Evolutionary conservation across 2,797 vertebrate species (phyloP), one percentile per base, ranked within the genome.

Genomic region (Argya squamiceps): DNA sequence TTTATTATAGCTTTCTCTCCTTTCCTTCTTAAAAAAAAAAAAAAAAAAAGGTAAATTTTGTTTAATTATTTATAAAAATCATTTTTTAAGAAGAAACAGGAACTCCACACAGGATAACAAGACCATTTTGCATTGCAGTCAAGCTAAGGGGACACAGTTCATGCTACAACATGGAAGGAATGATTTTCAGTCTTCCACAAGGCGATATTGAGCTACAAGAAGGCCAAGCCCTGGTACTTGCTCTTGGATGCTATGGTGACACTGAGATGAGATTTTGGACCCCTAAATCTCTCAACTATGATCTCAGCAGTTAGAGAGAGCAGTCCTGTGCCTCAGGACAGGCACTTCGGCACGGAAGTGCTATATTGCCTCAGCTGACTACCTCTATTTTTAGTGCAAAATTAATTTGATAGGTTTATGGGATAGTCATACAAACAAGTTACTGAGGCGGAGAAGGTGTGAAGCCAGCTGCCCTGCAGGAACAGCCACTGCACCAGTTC

Each of bases 161-260:
- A 53, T 39, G 13, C 36, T 44, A 14, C 43, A 70, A 36, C 44
- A 24, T 37, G 1, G 4, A 56, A 74, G 14, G 32, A 67, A 21
- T 32, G 15, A 39, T 44, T 22, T 70, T 24, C 2, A 2, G 12
- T 27, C 15, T 75, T 11, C 26, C n/a, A 39, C 1, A 0, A 44
- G 46, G 15, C 37, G 58, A 18, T 14, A 39, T 20, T 29, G 55
- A 59, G 46, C 55, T 60, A 58, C 9, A 26, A 44, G n/a, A n/a
- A 62, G 30, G 21, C 22, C 34, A 87, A 32, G 32, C 2, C 2
- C 0, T 39, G 21, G 9, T 32, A 70, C 34, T 15, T 6, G 0
- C 39, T 62, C 15, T 46, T 60, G 41, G 27, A 63, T 32, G 22
- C 0, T 3, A 15, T 6, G 19, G 62, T 39, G 36, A 70, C 26